Percentiles rank a stretch among this genome's conserved stretches.
Conservation (phyloP, 2,888 invertebrate genomes). For the Drosophila acutilabella region DNA sequence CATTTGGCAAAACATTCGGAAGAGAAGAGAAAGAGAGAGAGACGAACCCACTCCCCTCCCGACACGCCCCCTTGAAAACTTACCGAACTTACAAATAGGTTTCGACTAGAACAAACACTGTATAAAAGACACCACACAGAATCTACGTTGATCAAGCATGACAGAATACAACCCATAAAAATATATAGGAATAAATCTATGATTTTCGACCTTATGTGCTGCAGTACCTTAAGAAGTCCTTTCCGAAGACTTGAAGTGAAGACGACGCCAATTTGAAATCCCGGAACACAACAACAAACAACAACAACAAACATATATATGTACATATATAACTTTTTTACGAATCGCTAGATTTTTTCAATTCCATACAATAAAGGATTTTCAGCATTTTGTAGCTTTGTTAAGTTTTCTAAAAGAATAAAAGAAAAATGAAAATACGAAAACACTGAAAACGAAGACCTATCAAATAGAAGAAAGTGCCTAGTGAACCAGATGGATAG, state of each 20-base stretch:
- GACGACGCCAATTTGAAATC: slow-evolving; percentile 50
- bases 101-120: slow-evolving; percentile 51
- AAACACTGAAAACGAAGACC: slow-evolving; percentile 5
- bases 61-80: slow-evolving; percentile 3
- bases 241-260: slow-evolving; percentile 23
- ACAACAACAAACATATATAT: slow-evolving; percentile 2
- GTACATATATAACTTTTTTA: slow-evolving; percentile 1
- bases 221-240: slow-evolving; percentile 68
- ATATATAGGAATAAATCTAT: slow-evolving; percentile 14
- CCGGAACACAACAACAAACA: slow-evolving; percentile 23
- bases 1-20: slow-evolving; percentile 20
- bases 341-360: not conserved
- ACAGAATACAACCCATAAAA: slow-evolving; percentile 7
- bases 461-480: slow-evolving; percentile 63
- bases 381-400: slow-evolving; percentile 29
- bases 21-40: no score
- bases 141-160: not conserved
- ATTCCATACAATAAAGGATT: not conserved
- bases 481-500: slow-evolving; percentile 54
- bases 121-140: slow-evolving; percentile 29
- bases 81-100: slow-evolving; percentile 59
- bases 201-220: slow-evolving; percentile 55
- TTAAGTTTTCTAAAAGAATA: slow-evolving; percentile 23
- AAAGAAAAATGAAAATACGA: slow-evolving; percentile 1
- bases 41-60: not conserved